phyloP scores from a whole-genome alignment of 2,888 invertebrate genomes.

The Xestobium rufovillosum region DNA sequence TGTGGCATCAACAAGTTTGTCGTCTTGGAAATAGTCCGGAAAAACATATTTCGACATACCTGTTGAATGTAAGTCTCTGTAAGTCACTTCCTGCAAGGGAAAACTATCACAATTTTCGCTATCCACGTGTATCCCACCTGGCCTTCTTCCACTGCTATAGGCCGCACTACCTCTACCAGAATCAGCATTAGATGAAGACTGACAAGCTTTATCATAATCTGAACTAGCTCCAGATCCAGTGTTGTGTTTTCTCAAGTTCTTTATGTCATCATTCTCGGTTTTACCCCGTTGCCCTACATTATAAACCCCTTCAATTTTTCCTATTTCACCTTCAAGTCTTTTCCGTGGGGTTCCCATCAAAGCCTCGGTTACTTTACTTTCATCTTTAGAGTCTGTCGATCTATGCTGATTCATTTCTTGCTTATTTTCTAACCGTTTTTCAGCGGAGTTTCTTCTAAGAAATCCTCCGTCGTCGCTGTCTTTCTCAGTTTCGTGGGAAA shows the following conservation, averaged over 20 bases:
- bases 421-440: slow-evolving; percentile 17
- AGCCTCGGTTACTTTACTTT: slow-evolving; percentile 32
- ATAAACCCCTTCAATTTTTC: slow-evolving; percentile 50
- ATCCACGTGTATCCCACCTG: slow-evolving; percentile 49
- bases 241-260: slow-evolving; percentile 45
- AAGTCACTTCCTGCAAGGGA: slow-evolving; percentile 27
- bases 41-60: no score
- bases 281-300: slow-evolving; percentile 46
- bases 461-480: slow-evolving; percentile 51
- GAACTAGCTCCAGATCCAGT: slow-evolving; percentile 57
- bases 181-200: slow-evolving; percentile 66
- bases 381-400: slow-evolving; percentile 24
- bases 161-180: slow-evolving; percentile 75
- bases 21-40: no score
- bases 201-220: slow-evolving; percentile 70
- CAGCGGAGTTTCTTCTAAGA: slow-evolving; percentile 44
- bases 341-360: slow-evolving; percentile 38
- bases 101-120: slow-evolving; percentile 52
- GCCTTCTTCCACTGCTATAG: slow-evolving; percentile 65
- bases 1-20: no score
- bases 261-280: slow-evolving; percentile 45
- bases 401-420: slow-evolving; percentile 19
- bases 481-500: slow-evolving; percentile 27
- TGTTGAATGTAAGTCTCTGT: slow-evolving; percentile 28
- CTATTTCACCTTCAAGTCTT: slow-evolving; percentile 27